Evolutionary conservation across 2,888 invertebrate species (phyloP), one percentile per base, ranked within the genome.

Genomic region (Poecilobothrus nobilitatus): DNA sequence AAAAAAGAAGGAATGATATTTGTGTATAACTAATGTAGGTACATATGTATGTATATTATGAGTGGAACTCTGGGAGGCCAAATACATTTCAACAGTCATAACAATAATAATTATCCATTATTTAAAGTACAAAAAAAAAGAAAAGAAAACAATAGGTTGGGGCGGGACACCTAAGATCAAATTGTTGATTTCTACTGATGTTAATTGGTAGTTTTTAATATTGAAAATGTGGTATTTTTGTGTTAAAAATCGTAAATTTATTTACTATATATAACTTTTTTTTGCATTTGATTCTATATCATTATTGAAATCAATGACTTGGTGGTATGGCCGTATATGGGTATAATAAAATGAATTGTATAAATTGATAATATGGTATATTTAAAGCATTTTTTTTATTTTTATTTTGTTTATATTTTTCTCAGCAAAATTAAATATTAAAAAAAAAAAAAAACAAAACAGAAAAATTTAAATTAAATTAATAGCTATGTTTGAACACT

Each of bases 121-220:
- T 37, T 10, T 37, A 37, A 10, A 8, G 6, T 5, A 5, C 2
- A 5, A 37, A 10, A 37, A 8, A 10, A 37, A 5, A 37, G 2
- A 37, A 37, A 12, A 8, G 1, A 37, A 10, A 37, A 37, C 10
- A 10, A 37, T 37, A 37, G 8, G 7, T 27, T 27, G 27, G 27
- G 27, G 27, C 27, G 27, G 27, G 27, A 27, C 27, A 27, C 27
- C 27, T 27, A 6, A 53, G 53, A 53, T 53, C 18, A n/a, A 53
- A 53, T 18, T 53, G 53, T 53, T 53, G 53, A 53, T 53, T 53
- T 53, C 53, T 53, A 53, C 53, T 18, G 53, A 53, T 53, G 53
- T 53, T 53, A 53, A 53, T 53, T 53, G 53, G 53, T 53, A 53
- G 53, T 1, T 53, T 53, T 53, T 53, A 18, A 18, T 53, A 6